Evolutionary conservation across 2,113 vertebrate species (phyloP).

Genomic region (Riparia riparia): DNA sequence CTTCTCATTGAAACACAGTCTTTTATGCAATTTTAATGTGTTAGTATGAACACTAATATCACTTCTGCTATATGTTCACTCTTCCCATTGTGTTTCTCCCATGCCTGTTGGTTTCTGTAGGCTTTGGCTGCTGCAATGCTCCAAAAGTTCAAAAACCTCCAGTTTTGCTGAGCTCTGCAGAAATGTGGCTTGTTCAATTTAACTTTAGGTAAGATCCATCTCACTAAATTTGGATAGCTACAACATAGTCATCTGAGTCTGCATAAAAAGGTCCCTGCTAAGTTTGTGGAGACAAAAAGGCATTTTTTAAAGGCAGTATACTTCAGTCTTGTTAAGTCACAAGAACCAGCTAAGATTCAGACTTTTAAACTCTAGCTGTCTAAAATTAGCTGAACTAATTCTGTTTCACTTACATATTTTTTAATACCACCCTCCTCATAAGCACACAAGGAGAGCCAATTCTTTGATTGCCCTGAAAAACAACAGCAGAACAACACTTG

Average conservation of each 20-base stretch:
- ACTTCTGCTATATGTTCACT: neutral
- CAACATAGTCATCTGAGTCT: neutral
- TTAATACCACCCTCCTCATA: neutral
- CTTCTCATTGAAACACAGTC: neutral
- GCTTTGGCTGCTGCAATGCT: neutral
- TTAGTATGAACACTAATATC: neutral
- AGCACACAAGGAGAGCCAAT: neutral
- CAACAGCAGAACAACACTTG: neutral
- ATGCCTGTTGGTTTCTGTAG: fast-evolving
- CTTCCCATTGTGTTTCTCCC: neutral
- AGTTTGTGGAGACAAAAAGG: neutral
- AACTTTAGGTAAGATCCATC: neutral
- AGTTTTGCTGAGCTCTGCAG: neutral
- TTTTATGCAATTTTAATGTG: neutral
- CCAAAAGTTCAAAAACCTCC: neutral
- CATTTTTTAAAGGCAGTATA: neutral
- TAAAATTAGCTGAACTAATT: neutral
- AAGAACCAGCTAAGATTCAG: neutral
- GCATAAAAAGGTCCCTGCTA: neutral
- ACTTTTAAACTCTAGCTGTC: neutral
- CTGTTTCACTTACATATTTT: neutral
- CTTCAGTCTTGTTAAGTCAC: neutral
- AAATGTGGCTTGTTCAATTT: neutral
- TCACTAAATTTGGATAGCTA: neutral
- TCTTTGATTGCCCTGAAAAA: neutral